phyloP scores from a whole-genome alignment of 2,113 vertebrate species.

The Oncorhynchus mykiss region DNA sequence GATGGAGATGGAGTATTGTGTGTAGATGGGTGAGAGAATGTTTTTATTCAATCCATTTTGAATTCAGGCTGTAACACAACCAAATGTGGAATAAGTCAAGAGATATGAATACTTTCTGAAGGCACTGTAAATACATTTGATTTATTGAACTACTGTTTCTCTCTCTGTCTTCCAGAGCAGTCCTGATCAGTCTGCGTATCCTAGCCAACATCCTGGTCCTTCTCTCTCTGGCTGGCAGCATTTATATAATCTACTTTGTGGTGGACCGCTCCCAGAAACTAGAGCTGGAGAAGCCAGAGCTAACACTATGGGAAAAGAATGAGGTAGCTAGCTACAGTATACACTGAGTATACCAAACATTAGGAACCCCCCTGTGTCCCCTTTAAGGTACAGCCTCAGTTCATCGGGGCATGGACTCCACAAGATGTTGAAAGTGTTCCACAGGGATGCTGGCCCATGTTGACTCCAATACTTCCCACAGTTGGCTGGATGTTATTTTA shows the following conservation, averaged over 20 bases:
- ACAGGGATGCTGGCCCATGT: too few relatives aligned
- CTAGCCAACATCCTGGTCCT: slow-evolving; percentile 94
- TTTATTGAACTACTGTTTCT: not conserved
- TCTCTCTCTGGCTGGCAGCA: slow-evolving; percentile 93
- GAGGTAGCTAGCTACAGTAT: slow-evolving; percentile 74
- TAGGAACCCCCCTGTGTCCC: not conserved
- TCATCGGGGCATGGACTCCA: too few relatives aligned
- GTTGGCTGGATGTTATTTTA: too few relatives aligned
- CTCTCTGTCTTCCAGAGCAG: slow-evolving; percentile 73
- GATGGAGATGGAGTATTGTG: too few relatives aligned
- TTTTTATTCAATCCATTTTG: too few relatives aligned
- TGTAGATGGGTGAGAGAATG: too few relatives aligned
- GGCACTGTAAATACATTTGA: too few relatives aligned
- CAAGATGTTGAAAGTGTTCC: too few relatives aligned
- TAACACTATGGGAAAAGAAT: slow-evolving; percentile 97
- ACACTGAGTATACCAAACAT: not conserved
- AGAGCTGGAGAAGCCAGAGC: slow-evolving; percentile 84
- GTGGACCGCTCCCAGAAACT: slow-evolving; percentile 95
- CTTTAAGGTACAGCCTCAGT: not conserved
- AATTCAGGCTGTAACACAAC: too few relatives aligned
- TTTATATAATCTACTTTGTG: slow-evolving; percentile 98
- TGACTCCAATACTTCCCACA: too few relatives aligned
- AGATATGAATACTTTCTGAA: too few relatives aligned
- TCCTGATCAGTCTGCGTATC: slow-evolving; percentile 90
- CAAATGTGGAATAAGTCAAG: too few relatives aligned